These are phyloP conservation scores for Platynereis dumerilii DNA, from an alignment of 2,888 invertebrate species.

Conservation along the genomic window DNA sequence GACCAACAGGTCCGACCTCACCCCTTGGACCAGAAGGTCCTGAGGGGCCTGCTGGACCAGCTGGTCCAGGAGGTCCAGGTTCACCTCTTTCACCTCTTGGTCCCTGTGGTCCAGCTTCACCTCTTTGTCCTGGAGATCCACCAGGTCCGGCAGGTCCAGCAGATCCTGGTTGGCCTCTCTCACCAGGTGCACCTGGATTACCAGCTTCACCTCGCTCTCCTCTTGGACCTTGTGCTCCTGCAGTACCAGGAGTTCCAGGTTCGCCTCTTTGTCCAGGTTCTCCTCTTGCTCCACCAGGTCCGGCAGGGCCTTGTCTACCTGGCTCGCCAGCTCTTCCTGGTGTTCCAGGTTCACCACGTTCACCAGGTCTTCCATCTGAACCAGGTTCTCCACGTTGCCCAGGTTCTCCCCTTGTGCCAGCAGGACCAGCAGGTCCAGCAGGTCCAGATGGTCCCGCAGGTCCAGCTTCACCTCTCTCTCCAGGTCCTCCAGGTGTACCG, in stretches of 20 bases:
- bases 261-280: slow-evolving; percentile 29
- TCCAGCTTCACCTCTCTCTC: slow-evolving; percentile 7
- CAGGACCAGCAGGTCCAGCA: background rate
- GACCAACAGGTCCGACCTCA: slow-evolving; percentile 21
- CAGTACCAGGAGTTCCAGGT: slow-evolving; percentile 23
- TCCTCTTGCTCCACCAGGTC: slow-evolving; percentile 31
- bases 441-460: background rate
- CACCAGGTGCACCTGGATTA: slow-evolving; percentile 10
- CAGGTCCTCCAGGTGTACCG: slow-evolving; percentile 13
- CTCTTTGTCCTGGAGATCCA: no score
- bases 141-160: slow-evolving; percentile 7
- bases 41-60: background rate
- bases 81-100: slow-evolving; percentile 15
- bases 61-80: slow-evolving; percentile 9
- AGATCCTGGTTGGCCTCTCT: slow-evolving; percentile 5
- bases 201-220: slow-evolving; percentile 17
- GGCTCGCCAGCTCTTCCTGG: slow-evolving; percentile 17
- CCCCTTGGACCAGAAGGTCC: slow-evolving; percentile 8
- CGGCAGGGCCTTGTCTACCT: slow-evolving; percentile 27
- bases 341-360: slow-evolving; percentile 42
- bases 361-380: slow-evolving; percentile 21
- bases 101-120: slow-evolving; percentile 10
- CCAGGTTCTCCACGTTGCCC: slow-evolving; percentile 39
- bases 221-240: background rate
- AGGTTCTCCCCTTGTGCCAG: slow-evolving; percentile 42